Evolutionary conservation across 2,888 invertebrate species (phyloP).

Genomic region (Drymonia ruficornis): DNA sequence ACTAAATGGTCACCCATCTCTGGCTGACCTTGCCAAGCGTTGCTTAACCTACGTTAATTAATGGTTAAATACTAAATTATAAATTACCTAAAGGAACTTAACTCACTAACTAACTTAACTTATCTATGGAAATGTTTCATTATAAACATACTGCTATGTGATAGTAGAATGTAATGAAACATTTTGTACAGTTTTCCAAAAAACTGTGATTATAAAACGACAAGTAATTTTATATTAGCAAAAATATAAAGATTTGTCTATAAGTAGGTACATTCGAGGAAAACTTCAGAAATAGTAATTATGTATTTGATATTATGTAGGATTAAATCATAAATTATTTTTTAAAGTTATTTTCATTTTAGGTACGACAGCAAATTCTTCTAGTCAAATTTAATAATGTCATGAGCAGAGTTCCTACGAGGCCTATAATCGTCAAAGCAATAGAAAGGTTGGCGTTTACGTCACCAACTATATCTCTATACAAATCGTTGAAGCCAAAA

Average conservation of each 20-base stretch:
- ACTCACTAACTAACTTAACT: no score
- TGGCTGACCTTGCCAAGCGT: no score
- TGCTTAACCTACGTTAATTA: background rate
- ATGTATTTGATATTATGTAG: no score
- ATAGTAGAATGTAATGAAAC: constrained; percentile 14
- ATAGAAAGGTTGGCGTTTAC: constrained; percentile 49
- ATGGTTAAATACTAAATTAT: no score
- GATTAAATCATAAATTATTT: no score
- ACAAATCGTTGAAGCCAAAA: constrained; percentile 43
- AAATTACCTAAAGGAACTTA: no score
- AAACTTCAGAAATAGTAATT: background rate
- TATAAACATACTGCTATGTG: constrained; percentile 18
- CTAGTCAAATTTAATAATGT: constrained; percentile 31
- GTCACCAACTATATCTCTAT: constrained; percentile 25
- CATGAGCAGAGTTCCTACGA: constrained; percentile 48
- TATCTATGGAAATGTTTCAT: constrained; percentile 8
- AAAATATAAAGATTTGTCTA: constrained; percentile 32
- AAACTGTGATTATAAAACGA: constrained; percentile 8
- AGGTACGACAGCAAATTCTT: constrained; percentile 9
- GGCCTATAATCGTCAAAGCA: constrained; percentile 45
- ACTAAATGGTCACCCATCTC: no score
- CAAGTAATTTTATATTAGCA: constrained; percentile 32
- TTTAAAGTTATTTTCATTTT: background rate
- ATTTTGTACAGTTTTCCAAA: constrained; percentile 4
- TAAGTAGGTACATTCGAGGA: background rate